Evolutionary conservation across 2,888 invertebrate species (phyloP), one percentile per base, ranked within the genome.

Genomic region (Ophion costatus): DNA sequence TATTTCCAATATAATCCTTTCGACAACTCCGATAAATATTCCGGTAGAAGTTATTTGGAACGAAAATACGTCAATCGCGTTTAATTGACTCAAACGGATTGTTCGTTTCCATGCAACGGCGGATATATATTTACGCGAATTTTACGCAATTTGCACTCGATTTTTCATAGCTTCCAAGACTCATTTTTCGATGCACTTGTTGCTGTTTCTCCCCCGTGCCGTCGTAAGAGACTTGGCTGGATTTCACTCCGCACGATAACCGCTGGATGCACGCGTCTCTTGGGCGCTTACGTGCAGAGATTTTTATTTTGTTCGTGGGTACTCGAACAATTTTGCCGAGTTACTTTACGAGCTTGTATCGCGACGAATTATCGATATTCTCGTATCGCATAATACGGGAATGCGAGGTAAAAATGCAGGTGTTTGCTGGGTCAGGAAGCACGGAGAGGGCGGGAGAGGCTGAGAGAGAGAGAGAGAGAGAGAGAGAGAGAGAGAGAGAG

Each of bases 141-240:
- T 29, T 29, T 29, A 29, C 3, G 29, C 6, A 38, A 6, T 38
- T 9, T 38, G 38, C 38, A n/a, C 38, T 38, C 9, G 38, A 17
- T 51, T 51, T 51, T 51, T 4, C 51, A 17, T 51, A 45, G 20
- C 24, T 45, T 45, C 11, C 45, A 22, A 11, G 69, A 64, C 33
- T n/a, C 22, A 73, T 42, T 61, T 14, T 17, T 24, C 45, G 51
- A 61, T 64, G 29, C 63, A 79, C 70, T 71, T 79, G 64, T 79
- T 71, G 71, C 70, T 51, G 64, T 20, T 70, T 63, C 67, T 63
- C 70, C 70, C 51, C 9, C 20, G 9, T 56, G 17, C n/a, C n/a
- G 56, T 57, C 70, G 22, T 45, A 66, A 66, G 66, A 73, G 73
- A 57, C 66, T 78, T 79, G 66, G 42, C 66, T 82, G 67, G 59